Percentiles rank a stretch among this genome's conserved stretches.
Evolutionary conservation across 2,113 vertebrate species (phyloP).

Genomic region (Pogonocichla stellata): DNA sequence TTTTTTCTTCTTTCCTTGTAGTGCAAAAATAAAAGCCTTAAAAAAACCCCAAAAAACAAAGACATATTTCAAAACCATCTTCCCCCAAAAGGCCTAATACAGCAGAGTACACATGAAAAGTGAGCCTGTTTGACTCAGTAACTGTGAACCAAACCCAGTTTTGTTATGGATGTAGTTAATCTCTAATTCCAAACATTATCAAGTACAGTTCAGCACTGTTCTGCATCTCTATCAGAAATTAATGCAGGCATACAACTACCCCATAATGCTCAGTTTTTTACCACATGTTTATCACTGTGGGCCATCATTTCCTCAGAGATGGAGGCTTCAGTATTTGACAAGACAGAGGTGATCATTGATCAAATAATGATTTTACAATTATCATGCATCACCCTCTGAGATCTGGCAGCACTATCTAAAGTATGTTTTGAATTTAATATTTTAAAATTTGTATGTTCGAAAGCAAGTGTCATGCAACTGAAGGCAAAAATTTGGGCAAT

Average conservation of each 20-base stretch:
- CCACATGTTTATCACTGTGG: neutral
- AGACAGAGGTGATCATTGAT: neutral
- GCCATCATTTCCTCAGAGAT: neutral
- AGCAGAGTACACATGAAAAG: neutral
- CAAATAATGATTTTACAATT: neutral
- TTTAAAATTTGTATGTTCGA: neutral
- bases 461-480: neutral
- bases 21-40: neutral
- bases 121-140: neutral
- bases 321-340: neutral
- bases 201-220: neutral
- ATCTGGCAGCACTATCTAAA: neutral
- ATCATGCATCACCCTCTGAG: neutral
- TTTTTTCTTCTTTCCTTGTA: neutral
- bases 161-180: neutral
- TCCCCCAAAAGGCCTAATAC: neutral
- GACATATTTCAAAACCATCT: neutral
- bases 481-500: neutral
- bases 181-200: accelerated
- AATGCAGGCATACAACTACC: neutral
- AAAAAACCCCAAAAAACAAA: accelerated
- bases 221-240: neutral
- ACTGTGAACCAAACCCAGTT: neutral
- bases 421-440: neutral
- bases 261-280: neutral